Evolutionary conservation across 2,797 vertebrate species (phyloP), one percentile per base, ranked within the genome.

Genomic region (Sebastes minor): DNA sequence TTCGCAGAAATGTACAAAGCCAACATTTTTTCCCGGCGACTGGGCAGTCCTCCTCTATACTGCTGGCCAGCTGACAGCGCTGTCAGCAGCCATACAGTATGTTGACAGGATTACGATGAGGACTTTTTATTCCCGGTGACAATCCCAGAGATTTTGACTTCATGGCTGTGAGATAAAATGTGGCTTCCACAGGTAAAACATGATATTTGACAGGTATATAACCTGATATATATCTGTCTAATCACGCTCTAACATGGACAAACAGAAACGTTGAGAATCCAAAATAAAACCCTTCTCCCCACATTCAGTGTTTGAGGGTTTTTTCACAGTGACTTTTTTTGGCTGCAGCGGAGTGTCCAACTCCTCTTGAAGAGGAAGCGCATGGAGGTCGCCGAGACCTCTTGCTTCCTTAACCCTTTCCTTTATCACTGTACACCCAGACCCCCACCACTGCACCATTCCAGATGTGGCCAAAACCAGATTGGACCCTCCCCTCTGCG

Each of bases 301-400:
- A 53, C 9, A 8, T 60, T 71, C 55, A 8, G 52, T 3, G 10
- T 77, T 74, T 72, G 10, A 71, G 52, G 32, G 2, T 2, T 60
- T 78, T 86, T 86, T 76, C 49, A 49, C 30, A 25, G 35, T 11
- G 79, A 10, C 18, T 42, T 16, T 20, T 61, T 82, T 86, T 71
- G 72, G 77, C 84, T 69, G 61, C 83, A 75, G 83, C 53, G 76
- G 69, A 83, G 83, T 78, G 88, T 89, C 80, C 60, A 59, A 80
- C 85, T 92, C 86, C 84, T 92, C 80, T 88, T 86, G 80, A 81
- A 92, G 85, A 94, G 93, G 93, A 94, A 94, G 88, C 78, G 6
- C 79, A 73, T 42, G 81, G 80, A 93, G 94, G 95, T 95, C 94
- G 63, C 90, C 38, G 81, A 94, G 94, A 96, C 92, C 94, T 94